Percentiles rank a stretch among this genome's conserved stretches.
Evolutionary conservation across 2,113 vertebrate species (phyloP).

Genomic region (Toxostoma redivivum): DNA sequence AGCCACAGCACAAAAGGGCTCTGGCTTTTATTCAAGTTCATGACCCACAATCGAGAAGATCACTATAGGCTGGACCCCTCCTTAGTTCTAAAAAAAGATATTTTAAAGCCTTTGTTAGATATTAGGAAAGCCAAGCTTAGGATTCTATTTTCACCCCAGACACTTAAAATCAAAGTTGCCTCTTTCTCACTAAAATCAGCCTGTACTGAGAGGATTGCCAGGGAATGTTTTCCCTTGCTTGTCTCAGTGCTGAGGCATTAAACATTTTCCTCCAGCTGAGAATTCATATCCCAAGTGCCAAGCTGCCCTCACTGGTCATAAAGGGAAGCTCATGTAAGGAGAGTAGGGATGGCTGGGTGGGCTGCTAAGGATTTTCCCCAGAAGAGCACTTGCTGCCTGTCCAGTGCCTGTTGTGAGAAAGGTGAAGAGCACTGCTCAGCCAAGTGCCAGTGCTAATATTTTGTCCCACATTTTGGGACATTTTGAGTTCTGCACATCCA

Average conservation of each 20-base stretch:
- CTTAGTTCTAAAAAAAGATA: not conserved
- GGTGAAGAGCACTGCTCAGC: not conserved
- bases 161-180: not conserved
- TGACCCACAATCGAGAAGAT: not conserved
- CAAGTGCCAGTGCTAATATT: not conserved
- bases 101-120: not conserved
- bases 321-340: not conserved
- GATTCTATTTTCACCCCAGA: not conserved
- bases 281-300: not conserved
- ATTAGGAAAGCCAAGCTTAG: not conserved
- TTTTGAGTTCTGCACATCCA: not conserved
- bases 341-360: no score
- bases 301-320: not conserved
- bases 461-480: not conserved
- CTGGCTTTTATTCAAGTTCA: not conserved
- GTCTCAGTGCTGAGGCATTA: not conserved
- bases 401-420: not conserved
- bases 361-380: not conserved
- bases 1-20: not conserved
- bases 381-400: not conserved
- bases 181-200: not conserved
- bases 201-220: not conserved
- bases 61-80: not conserved
- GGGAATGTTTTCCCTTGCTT: not conserved
- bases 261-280: not conserved